Evolutionary conservation across 2,888 invertebrate species (phyloP).

Genomic region (Heliothis peltigera): DNA sequence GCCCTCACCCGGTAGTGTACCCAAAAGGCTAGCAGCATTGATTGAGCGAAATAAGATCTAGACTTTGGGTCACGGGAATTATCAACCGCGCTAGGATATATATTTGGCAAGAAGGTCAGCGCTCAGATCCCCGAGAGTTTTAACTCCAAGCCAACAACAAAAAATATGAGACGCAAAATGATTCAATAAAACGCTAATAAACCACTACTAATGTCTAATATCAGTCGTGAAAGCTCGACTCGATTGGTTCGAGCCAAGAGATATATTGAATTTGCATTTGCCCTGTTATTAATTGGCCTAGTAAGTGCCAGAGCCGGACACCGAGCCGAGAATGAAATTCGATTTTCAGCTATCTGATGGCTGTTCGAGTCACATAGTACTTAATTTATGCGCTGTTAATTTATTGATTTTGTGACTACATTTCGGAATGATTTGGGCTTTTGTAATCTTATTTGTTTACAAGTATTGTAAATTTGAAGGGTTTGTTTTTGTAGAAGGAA

Average conservation of each 20-base stretch:
- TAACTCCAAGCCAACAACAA: too few relatives aligned
- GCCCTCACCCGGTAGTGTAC: too few relatives aligned
- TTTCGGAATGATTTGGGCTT: constrained; percentile 7
- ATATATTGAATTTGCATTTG: constrained; percentile 60
- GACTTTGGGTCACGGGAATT: too few relatives aligned
- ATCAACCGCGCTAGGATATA: too few relatives aligned
- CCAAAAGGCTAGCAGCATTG: too few relatives aligned
- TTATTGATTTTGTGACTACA: constrained; percentile 23
- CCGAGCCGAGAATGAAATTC: constrained; percentile 44
- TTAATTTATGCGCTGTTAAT: constrained; percentile 45
- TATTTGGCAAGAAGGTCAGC: too few relatives aligned
- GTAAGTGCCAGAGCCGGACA: constrained; percentile 46
- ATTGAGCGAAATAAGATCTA: too few relatives aligned
- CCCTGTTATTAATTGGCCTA: constrained; percentile 53
- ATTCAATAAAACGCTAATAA: constrained; percentile 26
- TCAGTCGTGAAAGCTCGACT: constrained; percentile 35
- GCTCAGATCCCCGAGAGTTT: too few relatives aligned
- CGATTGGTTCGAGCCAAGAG: constrained; percentile 32
- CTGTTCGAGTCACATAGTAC: constrained; percentile 23
- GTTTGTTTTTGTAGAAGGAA: too few relatives aligned
- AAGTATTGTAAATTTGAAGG: too few relatives aligned
- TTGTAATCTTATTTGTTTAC: not conserved
- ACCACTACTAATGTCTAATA: constrained; percentile 32
- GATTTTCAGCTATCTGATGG: constrained; percentile 52
- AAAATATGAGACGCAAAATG: constrained; percentile 2